Percentiles rank a stretch among this genome's conserved stretches.
Conservation (phyloP, 2,113 vertebrate genomes). For the Telmatochromis sp. region DNA sequence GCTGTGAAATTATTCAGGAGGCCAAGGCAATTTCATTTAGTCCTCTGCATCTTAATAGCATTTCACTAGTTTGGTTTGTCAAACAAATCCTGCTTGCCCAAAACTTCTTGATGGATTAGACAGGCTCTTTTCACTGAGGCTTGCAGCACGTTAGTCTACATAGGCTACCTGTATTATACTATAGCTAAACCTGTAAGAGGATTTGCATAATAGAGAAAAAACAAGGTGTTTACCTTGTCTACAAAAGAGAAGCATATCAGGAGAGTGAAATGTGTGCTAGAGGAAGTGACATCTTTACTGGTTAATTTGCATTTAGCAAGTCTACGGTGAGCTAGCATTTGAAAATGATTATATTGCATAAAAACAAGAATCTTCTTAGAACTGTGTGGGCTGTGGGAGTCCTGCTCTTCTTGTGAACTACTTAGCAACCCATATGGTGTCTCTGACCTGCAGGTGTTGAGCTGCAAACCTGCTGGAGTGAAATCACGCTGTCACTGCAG, state of each 20-base stretch:
- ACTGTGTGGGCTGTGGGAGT: background rate
- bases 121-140: background rate
- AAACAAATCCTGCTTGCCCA: background rate
- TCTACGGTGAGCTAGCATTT: background rate
- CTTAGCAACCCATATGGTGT: background rate
- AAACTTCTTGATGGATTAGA: slow-evolving; percentile 6
- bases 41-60: background rate
- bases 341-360: background rate
- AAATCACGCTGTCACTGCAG: background rate
- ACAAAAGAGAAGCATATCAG: background rate
- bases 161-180: background rate
- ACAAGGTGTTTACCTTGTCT: background rate
- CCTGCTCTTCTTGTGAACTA: background rate
- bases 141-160: background rate
- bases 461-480: background rate
- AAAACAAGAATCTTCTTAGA: background rate
- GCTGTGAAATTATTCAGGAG: slow-evolving; percentile 18
- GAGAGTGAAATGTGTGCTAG: background rate
- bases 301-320: background rate
- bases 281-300: background rate
- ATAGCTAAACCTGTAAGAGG: background rate
- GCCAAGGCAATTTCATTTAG: background rate
- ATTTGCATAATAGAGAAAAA: background rate
- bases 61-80: slow-evolving; percentile 23
- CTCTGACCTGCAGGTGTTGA: slow-evolving; percentile 35